phyloP scores from a whole-genome alignment of 2,113 vertebrate species.

The Hippocampus barbouri region DNA sequence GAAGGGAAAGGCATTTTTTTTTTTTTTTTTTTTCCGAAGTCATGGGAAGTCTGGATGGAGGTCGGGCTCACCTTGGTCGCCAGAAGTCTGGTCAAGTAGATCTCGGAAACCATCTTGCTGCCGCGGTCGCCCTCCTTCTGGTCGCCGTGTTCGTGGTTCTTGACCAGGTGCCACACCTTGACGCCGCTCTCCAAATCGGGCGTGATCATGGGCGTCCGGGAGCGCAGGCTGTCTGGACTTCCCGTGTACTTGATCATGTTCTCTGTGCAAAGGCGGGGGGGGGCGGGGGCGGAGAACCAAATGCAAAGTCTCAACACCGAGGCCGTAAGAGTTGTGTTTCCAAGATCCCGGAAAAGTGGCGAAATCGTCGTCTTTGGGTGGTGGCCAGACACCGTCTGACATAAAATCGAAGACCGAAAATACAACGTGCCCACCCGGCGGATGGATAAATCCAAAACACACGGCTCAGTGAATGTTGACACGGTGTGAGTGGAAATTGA shows the following conservation, averaged over 20 bases:
- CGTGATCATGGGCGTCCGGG: conserved; percentile 96
- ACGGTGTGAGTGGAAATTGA: conserved; percentile 68
- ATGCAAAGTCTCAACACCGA: neutral
- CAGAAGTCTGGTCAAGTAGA: conserved; percentile 93
- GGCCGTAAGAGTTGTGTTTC: neutral
- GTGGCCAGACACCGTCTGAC: conserved; percentile 44
- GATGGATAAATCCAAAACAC: conserved; percentile 69
- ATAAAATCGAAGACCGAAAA: conserved; percentile 72
- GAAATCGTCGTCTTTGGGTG: neutral
- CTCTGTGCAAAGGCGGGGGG: conserved; percentile 68
- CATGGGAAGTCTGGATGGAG: conserved; percentile 23
- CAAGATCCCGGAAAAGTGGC: neutral
- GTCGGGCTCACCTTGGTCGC: conserved; percentile 86
- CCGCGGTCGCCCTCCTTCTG: conserved; percentile 97
- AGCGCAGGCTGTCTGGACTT: conserved; percentile 94
- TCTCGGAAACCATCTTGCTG: conserved; percentile 99
- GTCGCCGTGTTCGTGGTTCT: conserved; percentile 97
- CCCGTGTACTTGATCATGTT: conserved; percentile 98
- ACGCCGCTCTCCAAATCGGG: conserved; percentile 94
- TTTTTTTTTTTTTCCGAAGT: conserved; percentile 16
- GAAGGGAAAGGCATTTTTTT: conserved; percentile 5
- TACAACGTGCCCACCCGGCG: conserved; percentile 61
- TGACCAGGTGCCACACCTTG: conserved; percentile 97
- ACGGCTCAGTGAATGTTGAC: conserved; percentile 73
- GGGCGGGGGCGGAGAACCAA: neutral